phyloP scores from a whole-genome alignment of 1,140 invertebrate genomes.

The Magallana ariakensis region DNA sequence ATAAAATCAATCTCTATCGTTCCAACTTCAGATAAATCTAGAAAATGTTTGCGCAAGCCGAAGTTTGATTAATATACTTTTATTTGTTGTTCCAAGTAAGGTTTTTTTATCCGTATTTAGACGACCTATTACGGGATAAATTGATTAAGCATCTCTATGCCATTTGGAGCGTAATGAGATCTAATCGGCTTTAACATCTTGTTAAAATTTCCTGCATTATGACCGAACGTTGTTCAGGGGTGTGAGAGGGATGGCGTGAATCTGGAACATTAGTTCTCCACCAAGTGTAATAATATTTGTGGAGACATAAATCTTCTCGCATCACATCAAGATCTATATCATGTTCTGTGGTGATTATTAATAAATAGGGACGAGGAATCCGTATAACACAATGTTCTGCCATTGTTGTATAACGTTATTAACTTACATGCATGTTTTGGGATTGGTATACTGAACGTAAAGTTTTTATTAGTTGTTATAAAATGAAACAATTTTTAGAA shows the following conservation, averaged over 20 bases:
- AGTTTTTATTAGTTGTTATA: too few relatives aligned
- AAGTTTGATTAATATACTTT: too few relatives aligned
- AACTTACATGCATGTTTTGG: too few relatives aligned
- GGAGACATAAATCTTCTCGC: background rate
- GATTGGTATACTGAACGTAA: too few relatives aligned
- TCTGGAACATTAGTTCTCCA: background rate
- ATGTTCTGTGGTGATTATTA: background rate
- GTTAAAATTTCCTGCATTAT: conserved; percentile 5
- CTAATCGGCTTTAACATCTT: background rate
- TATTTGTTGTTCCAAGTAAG: too few relatives aligned
- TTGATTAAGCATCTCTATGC: background rate
- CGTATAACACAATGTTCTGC: too few relatives aligned
- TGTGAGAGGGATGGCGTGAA: background rate
- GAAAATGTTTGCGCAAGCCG: background rate
- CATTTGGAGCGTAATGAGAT: background rate
- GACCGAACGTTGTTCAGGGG: background rate
- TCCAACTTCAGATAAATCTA: background rate
- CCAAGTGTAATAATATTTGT: background rate
- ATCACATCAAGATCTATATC: conserved; percentile 13
- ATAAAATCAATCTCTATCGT: too few relatives aligned
- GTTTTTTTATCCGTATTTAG: background rate
- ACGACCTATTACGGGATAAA: background rate
- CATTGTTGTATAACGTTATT: too few relatives aligned
- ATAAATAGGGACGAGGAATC: background rate
- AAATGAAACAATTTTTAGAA: too few relatives aligned